Conservation (phyloP, 2,888 invertebrate genomes). For the Heliconius ethilla region DNA sequence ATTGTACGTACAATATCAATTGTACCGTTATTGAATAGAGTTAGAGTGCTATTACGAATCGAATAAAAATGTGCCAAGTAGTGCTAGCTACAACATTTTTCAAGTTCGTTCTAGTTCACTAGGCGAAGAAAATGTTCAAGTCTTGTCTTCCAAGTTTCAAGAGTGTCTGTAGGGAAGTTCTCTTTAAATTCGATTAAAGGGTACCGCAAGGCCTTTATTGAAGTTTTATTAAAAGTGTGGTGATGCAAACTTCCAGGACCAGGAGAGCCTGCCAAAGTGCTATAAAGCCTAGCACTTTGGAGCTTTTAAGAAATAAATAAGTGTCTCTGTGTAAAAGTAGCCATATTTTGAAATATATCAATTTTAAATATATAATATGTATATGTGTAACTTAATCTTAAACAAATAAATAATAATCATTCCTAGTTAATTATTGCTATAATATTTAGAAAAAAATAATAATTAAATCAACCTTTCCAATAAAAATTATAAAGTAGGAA, state of each 20-base stretch:
- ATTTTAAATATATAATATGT: neutral
- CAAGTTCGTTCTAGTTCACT: constrained; percentile 23
- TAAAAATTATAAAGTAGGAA: no score
- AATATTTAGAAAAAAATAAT: neutral
- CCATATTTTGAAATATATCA: neutral
- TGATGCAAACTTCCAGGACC: constrained; percentile 43
- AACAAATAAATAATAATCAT: neutral
- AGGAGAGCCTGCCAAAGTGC: constrained; percentile 29
- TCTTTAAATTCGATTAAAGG: constrained; percentile 65
- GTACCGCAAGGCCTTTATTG: constrained; percentile 61
- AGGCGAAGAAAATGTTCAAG: constrained; percentile 47
- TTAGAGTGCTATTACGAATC: neutral
- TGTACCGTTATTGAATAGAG: neutral
- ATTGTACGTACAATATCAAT: neutral
- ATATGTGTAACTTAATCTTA: neutral
- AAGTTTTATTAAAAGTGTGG: constrained; percentile 54
- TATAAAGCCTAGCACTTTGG: constrained; percentile 23
- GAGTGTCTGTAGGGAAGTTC: constrained; percentile 59
- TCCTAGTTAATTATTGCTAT: neutral
- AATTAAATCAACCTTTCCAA: no score
- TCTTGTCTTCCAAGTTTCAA: constrained; percentile 53
- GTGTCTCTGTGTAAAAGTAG: neutral
- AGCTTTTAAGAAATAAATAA: constrained; percentile 19
- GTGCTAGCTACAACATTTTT: constrained; percentile 2
- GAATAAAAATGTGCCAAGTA: neutral